Conservation (phyloP, 2,888 invertebrate genomes). For the Zhuqinia jingwanae region DNA sequence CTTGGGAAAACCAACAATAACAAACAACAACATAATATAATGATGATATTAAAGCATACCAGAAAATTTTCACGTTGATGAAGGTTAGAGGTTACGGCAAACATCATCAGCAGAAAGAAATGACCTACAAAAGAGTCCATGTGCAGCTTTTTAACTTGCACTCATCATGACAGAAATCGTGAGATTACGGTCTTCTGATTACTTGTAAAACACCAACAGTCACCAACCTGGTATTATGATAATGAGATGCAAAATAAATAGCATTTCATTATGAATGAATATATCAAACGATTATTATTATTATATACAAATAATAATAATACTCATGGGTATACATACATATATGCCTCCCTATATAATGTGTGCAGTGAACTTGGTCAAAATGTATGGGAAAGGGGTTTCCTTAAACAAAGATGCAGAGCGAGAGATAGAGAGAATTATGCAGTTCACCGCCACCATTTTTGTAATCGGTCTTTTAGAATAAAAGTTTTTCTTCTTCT, state of each 20-base stretch:
- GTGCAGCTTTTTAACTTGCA: not conserved
- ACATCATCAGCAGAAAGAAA: not conserved
- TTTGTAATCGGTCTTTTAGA: no score
- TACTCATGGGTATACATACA: no score
- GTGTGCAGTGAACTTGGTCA: no score
- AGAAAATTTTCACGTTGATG: not conserved
- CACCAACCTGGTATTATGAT: slow-evolving; percentile 40
- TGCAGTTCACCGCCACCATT: not conserved
- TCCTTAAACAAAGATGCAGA: not conserved
- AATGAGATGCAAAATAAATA: slow-evolving; percentile 62
- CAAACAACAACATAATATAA: not conserved
- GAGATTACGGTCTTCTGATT: slow-evolving; percentile 56
- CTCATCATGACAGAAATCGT: slow-evolving; percentile 47
- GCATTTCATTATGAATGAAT: slow-evolving; percentile 42
- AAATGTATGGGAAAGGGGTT: no score
- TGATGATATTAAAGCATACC: not conserved
- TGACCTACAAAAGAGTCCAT: slow-evolving; percentile 47
- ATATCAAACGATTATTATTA: slow-evolving; percentile 54
- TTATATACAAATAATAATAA: no score
- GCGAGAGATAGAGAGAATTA: not conserved
- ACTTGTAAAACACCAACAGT: slow-evolving; percentile 53
- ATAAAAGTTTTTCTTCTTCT: no score
- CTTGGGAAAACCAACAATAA: not conserved
- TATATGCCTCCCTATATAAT: no score
- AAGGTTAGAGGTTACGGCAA: slow-evolving; percentile 37